Base-by-base conservation (phyloP, 2,888 invertebrate species). In the Kryphioiulus occultus region DNA sequence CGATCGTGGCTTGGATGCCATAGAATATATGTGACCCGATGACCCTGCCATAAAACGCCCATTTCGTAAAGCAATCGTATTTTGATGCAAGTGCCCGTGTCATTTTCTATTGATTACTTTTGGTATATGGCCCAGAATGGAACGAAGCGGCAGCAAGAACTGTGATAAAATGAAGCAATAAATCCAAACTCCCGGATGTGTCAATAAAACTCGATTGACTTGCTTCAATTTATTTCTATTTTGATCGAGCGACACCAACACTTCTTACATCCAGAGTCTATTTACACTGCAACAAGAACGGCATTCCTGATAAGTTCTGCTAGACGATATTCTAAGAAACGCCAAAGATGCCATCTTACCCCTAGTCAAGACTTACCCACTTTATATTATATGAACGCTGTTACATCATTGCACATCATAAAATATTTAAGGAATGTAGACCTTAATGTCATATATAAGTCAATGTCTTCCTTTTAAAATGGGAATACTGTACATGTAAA, bases 161-260 rank as follows among this genome's bases (percentile, higher is more conserved):
- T 1, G 30, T 30, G 30, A 78, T 78, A 78, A 78, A 78, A 78
- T 78, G 30, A 30, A 78, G 78, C 15, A 78, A 78, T 78, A 78
- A 78, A 78, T 78, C 78, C 30, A 78, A 68, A 78, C 26, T 30
- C 78, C 78, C 78, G 30, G 78, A 78, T 30, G 30, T 78, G 78
- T 78, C 78, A 78, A 78, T 78, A 78, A 78, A 78, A 78, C 30
- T 30, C 78, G 78, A 78, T 78, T 30, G 78, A 78, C 78, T 78
- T 30, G 78, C 30, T 78, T 30, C 78, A 78, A 30, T 78, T 78
- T 78, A 78, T 26, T 78, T 78, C 15, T 78, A 78, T 30, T 78
- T 78, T 30, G 15, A 78, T 78, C 10, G 78, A 78, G 78, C 9
- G 22, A 15, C 26, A 78, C 22, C 78, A 30, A 2, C 26, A 78